These are phyloP conservation scores for Ciona savignyi DNA, from an alignment of 23 tunicate species.

Conservation along the genomic window DNA sequence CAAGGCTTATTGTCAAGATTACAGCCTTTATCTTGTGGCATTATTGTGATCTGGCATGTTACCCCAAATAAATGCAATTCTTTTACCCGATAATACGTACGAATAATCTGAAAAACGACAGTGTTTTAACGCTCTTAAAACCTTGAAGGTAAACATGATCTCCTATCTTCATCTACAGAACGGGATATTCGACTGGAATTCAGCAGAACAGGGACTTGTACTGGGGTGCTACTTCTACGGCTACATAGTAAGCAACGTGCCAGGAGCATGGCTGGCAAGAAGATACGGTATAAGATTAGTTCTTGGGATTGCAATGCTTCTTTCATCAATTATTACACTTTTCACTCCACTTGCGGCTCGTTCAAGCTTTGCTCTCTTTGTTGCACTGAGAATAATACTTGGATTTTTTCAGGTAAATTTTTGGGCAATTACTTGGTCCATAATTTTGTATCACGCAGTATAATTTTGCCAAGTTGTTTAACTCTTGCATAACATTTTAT, in stretches of 20 bases:
- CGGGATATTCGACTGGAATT: slow-evolving; percentile 51
- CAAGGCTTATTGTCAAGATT: too few species aligned
- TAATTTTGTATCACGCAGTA: too few species aligned
- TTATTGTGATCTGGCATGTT: too few species aligned
- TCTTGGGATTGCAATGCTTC: slow-evolving; percentile 32
- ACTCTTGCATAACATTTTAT: neutral
- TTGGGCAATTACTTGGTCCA: too few species aligned
- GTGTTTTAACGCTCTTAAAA: too few species aligned
- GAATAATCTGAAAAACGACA: too few species aligned
- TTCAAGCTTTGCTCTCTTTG: slow-evolving; percentile 36
- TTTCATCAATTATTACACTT: slow-evolving; percentile 38
- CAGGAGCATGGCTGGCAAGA: slow-evolving; percentile 64
- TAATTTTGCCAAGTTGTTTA: too few species aligned
- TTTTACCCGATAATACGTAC: too few species aligned
- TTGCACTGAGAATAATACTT: slow-evolving; percentile 30
- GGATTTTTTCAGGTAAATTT: slow-evolving; percentile 61
- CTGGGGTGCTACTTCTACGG: slow-evolving; percentile 73
- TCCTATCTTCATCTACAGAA: too few species aligned
- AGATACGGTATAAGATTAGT: slow-evolving; percentile 37
- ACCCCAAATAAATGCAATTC: too few species aligned
- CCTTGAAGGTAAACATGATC: too few species aligned
- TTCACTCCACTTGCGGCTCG: slow-evolving; percentile 34
- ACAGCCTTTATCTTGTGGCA: too few species aligned
- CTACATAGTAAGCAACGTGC: slow-evolving; percentile 40
- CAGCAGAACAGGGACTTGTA: slow-evolving; percentile 21